Evolutionary conservation across 35 echinoderm and acorn worm species (phyloP).

Genomic region (Acanthaster planci): DNA sequence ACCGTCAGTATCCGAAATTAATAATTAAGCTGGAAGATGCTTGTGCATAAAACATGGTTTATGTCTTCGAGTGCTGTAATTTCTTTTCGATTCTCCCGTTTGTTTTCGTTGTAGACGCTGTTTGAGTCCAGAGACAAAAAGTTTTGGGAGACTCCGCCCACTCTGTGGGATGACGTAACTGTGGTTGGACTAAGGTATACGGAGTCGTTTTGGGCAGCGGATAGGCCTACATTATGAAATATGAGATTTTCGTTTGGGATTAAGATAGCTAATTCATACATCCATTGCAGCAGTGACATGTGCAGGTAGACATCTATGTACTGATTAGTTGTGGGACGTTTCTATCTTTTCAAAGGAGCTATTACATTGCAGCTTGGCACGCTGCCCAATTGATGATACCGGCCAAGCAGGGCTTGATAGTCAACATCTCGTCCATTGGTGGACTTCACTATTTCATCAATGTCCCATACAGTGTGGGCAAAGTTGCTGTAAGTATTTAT

Average conservation of each 20-base stretch:
- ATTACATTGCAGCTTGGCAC: constrained; percentile 59
- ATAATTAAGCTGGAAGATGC: no score
- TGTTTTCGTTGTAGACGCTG: no score
- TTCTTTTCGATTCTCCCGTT: no score
- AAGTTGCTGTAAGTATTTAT: constrained; percentile 56
- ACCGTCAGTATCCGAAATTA: no score
- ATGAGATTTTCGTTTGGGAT: no score
- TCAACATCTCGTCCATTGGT: constrained; percentile 69
- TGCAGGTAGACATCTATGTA: no score
- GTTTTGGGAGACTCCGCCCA: constrained; percentile 42
- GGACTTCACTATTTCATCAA: constrained; percentile 59
- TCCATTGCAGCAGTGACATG: no score
- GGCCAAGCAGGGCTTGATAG: constrained; percentile 63
- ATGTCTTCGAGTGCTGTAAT: no score
- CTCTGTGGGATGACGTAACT: constrained; percentile 53
- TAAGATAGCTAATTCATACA: no score
- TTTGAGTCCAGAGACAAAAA: neutral
- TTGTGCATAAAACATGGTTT: no score
- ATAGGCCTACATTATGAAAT: no score
- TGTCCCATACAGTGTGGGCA: constrained; percentile 61
- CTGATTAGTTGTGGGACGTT: neutral
- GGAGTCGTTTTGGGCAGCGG: no score
- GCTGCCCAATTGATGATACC: constrained; percentile 76
- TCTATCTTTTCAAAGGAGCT: constrained; percentile 36
- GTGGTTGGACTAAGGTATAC: constrained; percentile 54